Conservation (phyloP, 2,113 vertebrate genomes). For the Vicugna pacos region DNA sequence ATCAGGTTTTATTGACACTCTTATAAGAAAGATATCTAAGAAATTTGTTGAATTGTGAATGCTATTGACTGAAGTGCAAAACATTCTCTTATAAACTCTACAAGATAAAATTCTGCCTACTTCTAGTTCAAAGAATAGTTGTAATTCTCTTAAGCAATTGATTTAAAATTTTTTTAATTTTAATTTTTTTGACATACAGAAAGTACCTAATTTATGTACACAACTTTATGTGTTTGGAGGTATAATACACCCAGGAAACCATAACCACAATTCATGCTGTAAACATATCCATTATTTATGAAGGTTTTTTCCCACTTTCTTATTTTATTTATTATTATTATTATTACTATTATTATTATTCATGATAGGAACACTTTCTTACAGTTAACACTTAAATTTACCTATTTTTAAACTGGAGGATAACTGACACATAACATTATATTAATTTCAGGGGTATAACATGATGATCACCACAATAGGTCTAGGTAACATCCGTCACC, state of each 20-base stretch:
- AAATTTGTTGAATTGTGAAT: background rate
- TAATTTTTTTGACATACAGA: background rate
- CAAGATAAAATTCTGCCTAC: background rate
- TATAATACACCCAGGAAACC: background rate
- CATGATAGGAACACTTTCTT: background rate
- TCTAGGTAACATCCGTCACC: background rate
- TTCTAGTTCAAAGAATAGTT: background rate
- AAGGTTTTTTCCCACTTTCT: background rate
- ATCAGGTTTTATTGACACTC: background rate
- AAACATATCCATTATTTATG: background rate
- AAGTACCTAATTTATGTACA: background rate
- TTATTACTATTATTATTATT: background rate
- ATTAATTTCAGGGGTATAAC: background rate
- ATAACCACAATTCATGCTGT: background rate
- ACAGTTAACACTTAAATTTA: background rate
- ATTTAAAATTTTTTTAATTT: background rate
- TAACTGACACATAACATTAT: background rate
- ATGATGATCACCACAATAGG: background rate
- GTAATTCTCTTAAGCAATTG: background rate
- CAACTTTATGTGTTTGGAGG: background rate
- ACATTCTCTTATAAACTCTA: background rate
- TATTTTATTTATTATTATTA: background rate
- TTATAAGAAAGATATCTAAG: background rate
- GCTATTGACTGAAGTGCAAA: background rate
- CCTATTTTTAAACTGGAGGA: background rate